phyloP scores from a whole-genome alignment of 2,888 invertebrate genomes.

The Hipparchia semele region DNA sequence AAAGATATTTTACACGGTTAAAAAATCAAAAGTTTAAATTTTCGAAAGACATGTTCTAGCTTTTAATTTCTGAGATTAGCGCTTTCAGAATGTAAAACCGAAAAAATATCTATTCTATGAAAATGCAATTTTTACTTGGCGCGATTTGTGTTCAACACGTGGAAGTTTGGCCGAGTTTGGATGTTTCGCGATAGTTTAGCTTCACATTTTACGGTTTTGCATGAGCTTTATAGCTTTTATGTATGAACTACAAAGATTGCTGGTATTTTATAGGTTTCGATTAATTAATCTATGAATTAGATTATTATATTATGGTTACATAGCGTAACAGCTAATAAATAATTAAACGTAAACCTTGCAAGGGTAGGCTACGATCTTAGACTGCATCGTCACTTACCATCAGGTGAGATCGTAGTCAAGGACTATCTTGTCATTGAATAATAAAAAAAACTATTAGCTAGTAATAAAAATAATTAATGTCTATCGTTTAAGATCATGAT shows the following conservation, averaged over 20 bases:
- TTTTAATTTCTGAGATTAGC: background rate
- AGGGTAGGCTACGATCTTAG: too few species aligned
- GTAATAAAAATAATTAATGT: too few species aligned
- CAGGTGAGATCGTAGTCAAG: too few species aligned
- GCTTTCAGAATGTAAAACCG: background rate
- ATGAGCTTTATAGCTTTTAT: background rate
- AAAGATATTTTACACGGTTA: background rate
- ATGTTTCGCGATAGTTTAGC: background rate
- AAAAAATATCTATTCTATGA: background rate
- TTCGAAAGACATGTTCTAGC: background rate
- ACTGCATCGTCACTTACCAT: too few species aligned
- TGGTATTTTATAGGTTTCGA: too few species aligned
- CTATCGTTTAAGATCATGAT: too few species aligned
- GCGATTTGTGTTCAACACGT: constrained; percentile 3
- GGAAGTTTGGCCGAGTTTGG: background rate
- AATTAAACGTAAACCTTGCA: too few species aligned
- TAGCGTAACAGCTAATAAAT: too few species aligned
- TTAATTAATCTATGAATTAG: too few species aligned
- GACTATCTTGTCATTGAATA: too few species aligned
- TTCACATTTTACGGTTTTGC: background rate
- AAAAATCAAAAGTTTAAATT: background rate
- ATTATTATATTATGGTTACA: too few species aligned
- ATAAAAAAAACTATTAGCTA: too few species aligned
- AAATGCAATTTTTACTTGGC: background rate
- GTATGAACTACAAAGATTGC: background rate